Evolutionary conservation across 2,113 vertebrate species (phyloP).

Genomic region (Xiphias gladius): DNA sequence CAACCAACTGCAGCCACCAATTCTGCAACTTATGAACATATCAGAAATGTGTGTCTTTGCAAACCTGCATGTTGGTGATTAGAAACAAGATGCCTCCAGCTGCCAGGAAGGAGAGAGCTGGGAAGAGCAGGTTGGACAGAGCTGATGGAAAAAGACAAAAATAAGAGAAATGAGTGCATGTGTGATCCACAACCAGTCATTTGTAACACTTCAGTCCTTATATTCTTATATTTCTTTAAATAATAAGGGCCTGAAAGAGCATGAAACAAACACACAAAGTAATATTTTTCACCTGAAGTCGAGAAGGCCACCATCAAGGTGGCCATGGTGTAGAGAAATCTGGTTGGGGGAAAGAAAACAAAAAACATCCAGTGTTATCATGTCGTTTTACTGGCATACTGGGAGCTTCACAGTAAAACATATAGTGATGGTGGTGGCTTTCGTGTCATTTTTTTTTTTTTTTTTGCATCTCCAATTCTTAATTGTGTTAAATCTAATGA

Average conservation of each 20-base stretch:
- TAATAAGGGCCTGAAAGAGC: not conserved
- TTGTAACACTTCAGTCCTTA: not conserved
- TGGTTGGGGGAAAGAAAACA: slow-evolving; percentile 25
- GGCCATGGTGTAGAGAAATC: slow-evolving; percentile 73
- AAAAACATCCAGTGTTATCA: not conserved
- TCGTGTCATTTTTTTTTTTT: too few relatives aligned
- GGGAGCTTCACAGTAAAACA: not conserved
- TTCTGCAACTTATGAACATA: too few relatives aligned
- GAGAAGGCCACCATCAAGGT: slow-evolving; percentile 73
- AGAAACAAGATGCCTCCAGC: slow-evolving; percentile 91
- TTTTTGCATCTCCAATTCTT: not conserved
- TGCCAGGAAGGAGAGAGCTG: slow-evolving; percentile 87
- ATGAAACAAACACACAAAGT: not conserved
- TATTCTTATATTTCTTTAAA: not conserved
- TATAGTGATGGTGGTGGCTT: not conserved
- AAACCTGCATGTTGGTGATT: slow-evolving; percentile 94
- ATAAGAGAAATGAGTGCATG: not conserved
- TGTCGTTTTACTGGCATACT: not conserved
- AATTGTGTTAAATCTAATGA: too few relatives aligned
- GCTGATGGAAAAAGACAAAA: slow-evolving; percentile 72
- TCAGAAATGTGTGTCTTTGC: not conserved
- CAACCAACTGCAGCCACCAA: too few relatives aligned
- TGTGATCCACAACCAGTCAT: not conserved
- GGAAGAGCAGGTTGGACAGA: slow-evolving; percentile 86
- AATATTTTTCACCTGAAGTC: slow-evolving; percentile 59